These are phyloP conservation scores for Apocrypta bakeri DNA, from an alignment of 1,140 invertebrate genomes.

Conservation along the genomic window DNA sequence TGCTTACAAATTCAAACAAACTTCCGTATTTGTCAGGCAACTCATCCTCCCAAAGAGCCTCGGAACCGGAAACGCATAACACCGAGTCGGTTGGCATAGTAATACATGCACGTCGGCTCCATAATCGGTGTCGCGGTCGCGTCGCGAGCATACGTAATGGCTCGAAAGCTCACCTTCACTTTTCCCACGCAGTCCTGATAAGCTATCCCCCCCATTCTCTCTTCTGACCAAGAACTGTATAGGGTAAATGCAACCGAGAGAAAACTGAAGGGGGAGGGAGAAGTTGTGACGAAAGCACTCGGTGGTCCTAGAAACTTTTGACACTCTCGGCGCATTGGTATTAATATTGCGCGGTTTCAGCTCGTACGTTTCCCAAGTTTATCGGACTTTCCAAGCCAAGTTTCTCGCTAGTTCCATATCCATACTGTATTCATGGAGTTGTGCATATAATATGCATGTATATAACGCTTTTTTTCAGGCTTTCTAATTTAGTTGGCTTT, in stretches of 20 bases:
- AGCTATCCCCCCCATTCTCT: background rate
- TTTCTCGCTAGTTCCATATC: background rate
- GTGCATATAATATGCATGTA: background rate
- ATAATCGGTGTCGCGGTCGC: background rate
- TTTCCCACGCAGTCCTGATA: constrained; percentile 6
- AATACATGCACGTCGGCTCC: background rate
- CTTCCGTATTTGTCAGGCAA: background rate
- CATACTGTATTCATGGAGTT: background rate
- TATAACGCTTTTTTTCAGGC: background rate
- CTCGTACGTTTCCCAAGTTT: constrained; percentile 1
- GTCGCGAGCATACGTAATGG: background rate
- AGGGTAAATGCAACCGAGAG: background rate
- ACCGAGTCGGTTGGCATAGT: background rate
- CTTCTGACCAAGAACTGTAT: background rate
- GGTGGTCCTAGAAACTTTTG: constrained; percentile 57
- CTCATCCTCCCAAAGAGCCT: background rate
- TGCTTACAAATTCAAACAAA: background rate
- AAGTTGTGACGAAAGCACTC: constrained; percentile 14
- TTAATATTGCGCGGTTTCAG: constrained; percentile 60
- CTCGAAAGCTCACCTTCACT: background rate
- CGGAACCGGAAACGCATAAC: background rate
- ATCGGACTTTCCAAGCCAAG: background rate
- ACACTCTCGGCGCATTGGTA: constrained; percentile 61
- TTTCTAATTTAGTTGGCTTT: background rate
- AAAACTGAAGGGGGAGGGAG: background rate